Conservation (phyloP, 1,140 invertebrate species). For the Goniozus legneri region DNA sequence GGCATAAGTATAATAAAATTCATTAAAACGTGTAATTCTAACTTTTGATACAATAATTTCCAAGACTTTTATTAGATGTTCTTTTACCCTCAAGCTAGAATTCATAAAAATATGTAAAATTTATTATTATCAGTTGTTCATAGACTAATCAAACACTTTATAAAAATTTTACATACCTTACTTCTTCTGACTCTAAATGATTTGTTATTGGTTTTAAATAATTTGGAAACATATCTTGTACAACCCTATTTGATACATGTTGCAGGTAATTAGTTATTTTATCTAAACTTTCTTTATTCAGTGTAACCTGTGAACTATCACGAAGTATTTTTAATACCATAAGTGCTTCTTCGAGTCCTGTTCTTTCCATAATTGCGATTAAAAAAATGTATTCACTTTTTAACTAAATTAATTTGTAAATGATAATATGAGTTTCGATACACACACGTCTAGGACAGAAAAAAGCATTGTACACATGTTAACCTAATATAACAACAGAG, state of each 20-base stretch:
- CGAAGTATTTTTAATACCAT: conserved; percentile 54
- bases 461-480: too few species aligned
- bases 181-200: conserved; percentile 46
- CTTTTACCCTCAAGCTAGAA: conserved; percentile 29
- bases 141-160: neutral
- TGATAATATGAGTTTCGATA: too few species aligned
- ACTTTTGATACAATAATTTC: conserved; percentile 45
- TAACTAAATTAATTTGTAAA: too few species aligned
- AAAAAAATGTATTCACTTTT: too few species aligned
- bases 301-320: conserved; percentile 50
- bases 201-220: conserved; percentile 54
- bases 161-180: conserved; percentile 44
- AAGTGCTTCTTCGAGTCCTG: conserved; percentile 39
- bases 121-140: neutral
- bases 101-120: conserved; percentile 11
- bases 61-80: conserved; percentile 48
- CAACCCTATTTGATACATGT: conserved; percentile 39
- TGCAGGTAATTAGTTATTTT: conserved; percentile 33
- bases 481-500: too few species aligned
- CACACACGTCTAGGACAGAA: too few species aligned
- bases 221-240: conserved; percentile 55
- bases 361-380: conserved; percentile 22
- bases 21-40: conserved; percentile 48
- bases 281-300: conserved; percentile 38
- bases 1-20: conserved; percentile 51